Evolutionary conservation across 2,888 invertebrate genomes (phyloP), one percentile per base, ranked within the genome.

Genomic region (Ochlodes sylvanus): DNA sequence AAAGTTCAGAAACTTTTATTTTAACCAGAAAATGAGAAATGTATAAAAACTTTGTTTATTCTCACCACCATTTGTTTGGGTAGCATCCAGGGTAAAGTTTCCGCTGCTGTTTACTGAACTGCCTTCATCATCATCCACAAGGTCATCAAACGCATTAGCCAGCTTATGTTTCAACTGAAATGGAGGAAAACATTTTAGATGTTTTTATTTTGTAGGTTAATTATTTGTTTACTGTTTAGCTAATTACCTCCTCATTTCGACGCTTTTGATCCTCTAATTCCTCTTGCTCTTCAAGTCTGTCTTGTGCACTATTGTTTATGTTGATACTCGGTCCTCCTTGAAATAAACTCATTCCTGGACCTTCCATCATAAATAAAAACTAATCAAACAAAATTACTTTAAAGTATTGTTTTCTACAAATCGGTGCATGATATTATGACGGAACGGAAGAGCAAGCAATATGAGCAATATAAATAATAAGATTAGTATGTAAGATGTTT

Each of bases 311-410:
- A 69, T 94, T 94, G 81, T 96, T 95, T 74, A 96, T 89, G 74
- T 95, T 95, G 73, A 96, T 94, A 76, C 94, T 94, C 38, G 94
- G 94, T 38, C 94, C 94, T 70, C 95, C 95, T 89, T 96, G 95
- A 80, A 96, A 96, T 76, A 96, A 91, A 88, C 96, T 96, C 88
- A 95, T 92, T 58, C 95, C 96, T 58, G 96, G 95, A 27, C 92
- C 94, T 76, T 94, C 94, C 95, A 95, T 95, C 14, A 56, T 62
- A 63, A 50, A 69, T 38, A 63, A 62, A 50, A 38, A 50, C 19
- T 19, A 50, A 10, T 50, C 19, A 19, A 50, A 15, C 21, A 17
- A 19, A 19, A n/a, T 42, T 17, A 47, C 7, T 47, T 15, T 17
- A 47, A 47, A 17, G 47, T 17, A 47, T 17, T 47, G 15, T 5